Percentiles rank a stretch among this genome's conserved stretches.
Evolutionary conservation across 2,888 invertebrate species (phyloP).

Genomic region (Mythimna lalbum): DNA sequence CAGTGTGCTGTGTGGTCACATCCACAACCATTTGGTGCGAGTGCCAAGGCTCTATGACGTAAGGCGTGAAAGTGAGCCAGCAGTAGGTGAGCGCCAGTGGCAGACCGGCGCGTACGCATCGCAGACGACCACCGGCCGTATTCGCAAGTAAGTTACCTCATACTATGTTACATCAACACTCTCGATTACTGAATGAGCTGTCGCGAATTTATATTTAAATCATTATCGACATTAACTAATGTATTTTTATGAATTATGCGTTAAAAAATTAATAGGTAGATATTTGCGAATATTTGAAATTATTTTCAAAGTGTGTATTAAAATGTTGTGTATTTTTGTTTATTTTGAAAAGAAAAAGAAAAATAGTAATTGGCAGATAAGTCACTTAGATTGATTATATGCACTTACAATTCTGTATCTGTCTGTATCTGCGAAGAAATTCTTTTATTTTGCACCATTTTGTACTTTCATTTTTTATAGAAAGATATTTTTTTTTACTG

Average conservation of each 20-base stretch:
- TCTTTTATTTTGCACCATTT: too few relatives aligned
- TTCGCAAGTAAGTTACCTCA: conserved; percentile 67
- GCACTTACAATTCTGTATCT: too few relatives aligned
- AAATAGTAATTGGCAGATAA: neutral
- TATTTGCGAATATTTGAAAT: conserved; percentile 3
- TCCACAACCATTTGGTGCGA: conserved; percentile 68
- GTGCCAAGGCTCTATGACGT: conserved; percentile 86
- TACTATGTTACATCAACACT: conserved; percentile 36
- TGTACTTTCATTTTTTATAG: too few relatives aligned
- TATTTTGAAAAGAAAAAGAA: neutral
- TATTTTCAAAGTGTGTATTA: neutral
- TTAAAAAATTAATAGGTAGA: too few relatives aligned
- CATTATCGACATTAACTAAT: neutral
- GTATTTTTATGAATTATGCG: neutral
- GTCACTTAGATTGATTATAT: too few relatives aligned
- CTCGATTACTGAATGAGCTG: conserved; percentile 7
- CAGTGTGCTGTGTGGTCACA: conserved; percentile 57
- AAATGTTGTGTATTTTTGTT: neutral
- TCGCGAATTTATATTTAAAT: neutral
- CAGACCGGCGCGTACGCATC: conserved; percentile 66
- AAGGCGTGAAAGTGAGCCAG: conserved; percentile 84
- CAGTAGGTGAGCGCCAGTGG: conserved; percentile 64
- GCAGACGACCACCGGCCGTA: conserved; percentile 62
- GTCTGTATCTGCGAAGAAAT: too few relatives aligned
- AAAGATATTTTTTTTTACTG: too few relatives aligned